A percentile compares a stretch with the other conserved stretches of the same genome.
Conservation (phyloP, 2,113 vertebrate genomes). For the Blennius ocellaris region DNA sequence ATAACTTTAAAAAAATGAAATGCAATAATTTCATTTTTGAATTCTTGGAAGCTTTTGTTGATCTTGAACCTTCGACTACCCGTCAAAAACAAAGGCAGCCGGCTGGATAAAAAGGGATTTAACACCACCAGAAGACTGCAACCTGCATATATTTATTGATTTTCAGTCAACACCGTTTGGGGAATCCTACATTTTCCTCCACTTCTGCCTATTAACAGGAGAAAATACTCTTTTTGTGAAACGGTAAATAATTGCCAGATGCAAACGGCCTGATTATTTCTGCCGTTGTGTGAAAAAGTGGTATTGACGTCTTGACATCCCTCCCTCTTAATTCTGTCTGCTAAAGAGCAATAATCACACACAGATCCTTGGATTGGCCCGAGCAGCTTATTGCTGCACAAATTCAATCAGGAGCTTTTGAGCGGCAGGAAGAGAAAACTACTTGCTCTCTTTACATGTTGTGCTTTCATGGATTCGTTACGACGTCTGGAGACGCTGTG, state of each 20-base stretch:
- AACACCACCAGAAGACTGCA: too few species aligned
- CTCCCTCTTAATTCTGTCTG: constrained; percentile 9
- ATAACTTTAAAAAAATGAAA: too few species aligned
- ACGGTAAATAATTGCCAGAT: neutral
- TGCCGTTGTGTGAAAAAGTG: neutral
- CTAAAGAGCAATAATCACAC: constrained; percentile 26
- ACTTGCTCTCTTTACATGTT: neutral
- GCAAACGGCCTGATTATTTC: constrained; percentile 13
- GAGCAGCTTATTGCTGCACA: constrained; percentile 20
- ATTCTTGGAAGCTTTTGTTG: too few species aligned
- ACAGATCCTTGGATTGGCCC: constrained; percentile 29
- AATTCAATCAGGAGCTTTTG: constrained; percentile 36
- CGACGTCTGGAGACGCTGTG: neutral
- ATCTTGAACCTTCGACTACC: too few species aligned
- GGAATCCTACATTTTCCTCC: too few species aligned
- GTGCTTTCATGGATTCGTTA: constrained; percentile 14
- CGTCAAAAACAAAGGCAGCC: too few species aligned
- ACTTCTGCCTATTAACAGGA: too few species aligned
- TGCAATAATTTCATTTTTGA: too few species aligned
- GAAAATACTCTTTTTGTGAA: too few species aligned
- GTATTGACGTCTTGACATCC: constrained; percentile 4
- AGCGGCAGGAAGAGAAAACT: neutral
- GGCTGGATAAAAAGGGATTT: too few species aligned
- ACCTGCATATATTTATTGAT: too few species aligned
- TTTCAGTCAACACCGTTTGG: too few species aligned